Evolutionary conservation across 2,888 invertebrate species (phyloP).

Genomic region (Octonoba sinensis): DNA sequence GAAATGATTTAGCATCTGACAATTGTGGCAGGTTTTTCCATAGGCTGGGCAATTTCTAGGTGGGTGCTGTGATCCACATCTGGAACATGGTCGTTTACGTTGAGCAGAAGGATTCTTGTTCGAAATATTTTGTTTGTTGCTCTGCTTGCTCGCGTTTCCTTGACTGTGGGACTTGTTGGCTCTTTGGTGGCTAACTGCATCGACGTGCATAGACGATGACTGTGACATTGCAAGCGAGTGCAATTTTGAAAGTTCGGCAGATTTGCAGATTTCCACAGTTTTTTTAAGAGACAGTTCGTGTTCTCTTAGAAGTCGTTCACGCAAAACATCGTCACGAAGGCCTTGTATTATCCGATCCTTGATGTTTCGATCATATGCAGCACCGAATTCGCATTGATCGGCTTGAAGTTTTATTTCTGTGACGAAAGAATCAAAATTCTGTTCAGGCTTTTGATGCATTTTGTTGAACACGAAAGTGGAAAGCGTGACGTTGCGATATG

Average conservation of each 20-base stretch:
- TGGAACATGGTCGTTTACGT: neutral
- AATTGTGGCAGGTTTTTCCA: constrained; percentile 17
- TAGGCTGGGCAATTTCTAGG: constrained; percentile 8
- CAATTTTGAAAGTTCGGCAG: no score
- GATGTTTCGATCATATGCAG: constrained; percentile 3
- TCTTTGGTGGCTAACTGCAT: no score
- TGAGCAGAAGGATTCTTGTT: no score
- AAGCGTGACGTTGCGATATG: no score
- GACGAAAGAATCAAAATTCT: constrained; percentile 13
- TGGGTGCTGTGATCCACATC: constrained; percentile 1
- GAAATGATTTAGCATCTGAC: constrained; percentile 11
- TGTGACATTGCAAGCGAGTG: no score
- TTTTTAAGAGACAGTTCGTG: neutral
- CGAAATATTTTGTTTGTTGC: no score
- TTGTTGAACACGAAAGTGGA: constrained; percentile 7
- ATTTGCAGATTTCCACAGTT: constrained; percentile 10
- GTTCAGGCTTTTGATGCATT: neutral
- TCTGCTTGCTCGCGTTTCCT: no score
- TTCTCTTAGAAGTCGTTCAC: neutral
- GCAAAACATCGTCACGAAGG: neutral
- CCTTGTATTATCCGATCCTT: constrained; percentile 3
- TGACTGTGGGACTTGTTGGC: no score
- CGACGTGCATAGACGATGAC: no score
- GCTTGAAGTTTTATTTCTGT: constrained; percentile 17
- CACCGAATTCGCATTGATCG: constrained; percentile 10